Conservation (phyloP, 1,140 invertebrate species). For the Drosophila pseudoananassae region DNA sequence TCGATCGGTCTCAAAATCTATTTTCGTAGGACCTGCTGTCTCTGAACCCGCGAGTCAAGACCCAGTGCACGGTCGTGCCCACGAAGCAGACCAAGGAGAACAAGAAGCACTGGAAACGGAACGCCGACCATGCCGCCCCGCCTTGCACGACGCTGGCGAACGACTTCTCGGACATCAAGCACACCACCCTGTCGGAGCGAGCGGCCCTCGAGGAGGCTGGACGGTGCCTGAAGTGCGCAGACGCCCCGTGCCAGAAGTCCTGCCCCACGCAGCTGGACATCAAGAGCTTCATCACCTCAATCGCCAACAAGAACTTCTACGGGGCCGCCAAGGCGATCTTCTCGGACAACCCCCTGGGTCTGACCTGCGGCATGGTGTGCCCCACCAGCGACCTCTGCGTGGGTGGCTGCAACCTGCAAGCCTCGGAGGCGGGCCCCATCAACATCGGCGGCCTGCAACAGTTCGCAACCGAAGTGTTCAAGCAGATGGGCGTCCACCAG, state of each 20-base stretch:
- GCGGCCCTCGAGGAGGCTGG: constrained; percentile 95
- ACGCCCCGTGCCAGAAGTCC: constrained; percentile 99
- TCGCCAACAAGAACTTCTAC: constrained; percentile 99
- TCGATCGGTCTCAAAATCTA: too few species aligned
- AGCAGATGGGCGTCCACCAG: constrained; percentile 96
- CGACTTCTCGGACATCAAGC: constrained; percentile 98
- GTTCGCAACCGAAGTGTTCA: constrained; percentile 97
- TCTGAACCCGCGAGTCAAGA: constrained; percentile 93
- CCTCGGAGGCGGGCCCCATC: constrained; percentile 97
- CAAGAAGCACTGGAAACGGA: constrained; percentile 98
- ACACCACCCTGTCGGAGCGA: constrained; percentile 97
- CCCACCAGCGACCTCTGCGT: constrained; percentile 99
- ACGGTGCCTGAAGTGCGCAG: constrained; percentile 97
- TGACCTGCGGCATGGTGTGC: constrained; percentile 99
- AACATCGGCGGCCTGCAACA: constrained; percentile 99
- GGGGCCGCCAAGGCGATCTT: constrained; percentile 98
- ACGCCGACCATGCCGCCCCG: constrained; percentile 88
- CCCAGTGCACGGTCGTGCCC: constrained; percentile 91
- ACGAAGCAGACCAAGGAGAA: constrained; percentile 93
- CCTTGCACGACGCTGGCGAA: constrained; percentile 92
- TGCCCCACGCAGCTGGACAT: constrained; percentile 99
- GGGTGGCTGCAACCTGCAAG: constrained; percentile 98
- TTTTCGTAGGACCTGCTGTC: constrained; percentile 90
- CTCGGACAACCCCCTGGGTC: constrained; percentile 97
- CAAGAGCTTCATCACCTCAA: constrained; percentile 98